phyloP scores from a whole-genome alignment of 30 jellyfish, hydroid and myxozoan genomes.

The Turritopsis rubra region DNA sequence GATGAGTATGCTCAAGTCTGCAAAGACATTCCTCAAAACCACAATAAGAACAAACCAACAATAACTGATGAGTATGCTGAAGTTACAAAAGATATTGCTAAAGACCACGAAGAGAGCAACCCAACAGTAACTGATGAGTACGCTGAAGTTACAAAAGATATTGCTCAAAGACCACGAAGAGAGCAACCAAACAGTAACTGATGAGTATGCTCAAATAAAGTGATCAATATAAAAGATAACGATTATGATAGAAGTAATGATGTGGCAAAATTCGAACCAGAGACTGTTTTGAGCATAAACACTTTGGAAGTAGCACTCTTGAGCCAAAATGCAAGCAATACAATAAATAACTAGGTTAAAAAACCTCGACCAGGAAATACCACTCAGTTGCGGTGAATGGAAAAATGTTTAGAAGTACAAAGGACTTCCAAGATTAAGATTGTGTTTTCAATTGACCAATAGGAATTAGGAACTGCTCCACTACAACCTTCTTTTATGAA shows the following conservation, averaged over 20 bases:
- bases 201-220: neutral
- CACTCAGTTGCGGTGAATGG: no score
- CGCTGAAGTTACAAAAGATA: neutral
- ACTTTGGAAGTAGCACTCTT: no score
- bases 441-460: no score
- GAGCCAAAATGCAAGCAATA: no score
- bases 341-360: no score
- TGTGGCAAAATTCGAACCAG: neutral
- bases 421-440: no score
- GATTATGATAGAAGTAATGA: neutral
- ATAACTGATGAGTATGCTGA: conserved; percentile 15
- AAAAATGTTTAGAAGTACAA: no score
- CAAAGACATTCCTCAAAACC: neutral
- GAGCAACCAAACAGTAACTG: neutral
- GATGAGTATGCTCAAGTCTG: conserved; percentile 15
- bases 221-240: neutral
- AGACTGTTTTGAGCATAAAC: neutral
- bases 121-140: neutral
- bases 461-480: no score
- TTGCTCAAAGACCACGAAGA: neutral
- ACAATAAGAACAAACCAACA: neutral
- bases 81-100: neutral
- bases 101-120: neutral
- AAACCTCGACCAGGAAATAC: no score
- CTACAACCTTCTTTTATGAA: no score